A percentile compares a stretch with the other conserved stretches of the same genome.
These are phyloP conservation scores for Rhinoderma darwinii DNA, from an alignment of 2,113 vertebrate genomes.

Conservation along the genomic window DNA sequence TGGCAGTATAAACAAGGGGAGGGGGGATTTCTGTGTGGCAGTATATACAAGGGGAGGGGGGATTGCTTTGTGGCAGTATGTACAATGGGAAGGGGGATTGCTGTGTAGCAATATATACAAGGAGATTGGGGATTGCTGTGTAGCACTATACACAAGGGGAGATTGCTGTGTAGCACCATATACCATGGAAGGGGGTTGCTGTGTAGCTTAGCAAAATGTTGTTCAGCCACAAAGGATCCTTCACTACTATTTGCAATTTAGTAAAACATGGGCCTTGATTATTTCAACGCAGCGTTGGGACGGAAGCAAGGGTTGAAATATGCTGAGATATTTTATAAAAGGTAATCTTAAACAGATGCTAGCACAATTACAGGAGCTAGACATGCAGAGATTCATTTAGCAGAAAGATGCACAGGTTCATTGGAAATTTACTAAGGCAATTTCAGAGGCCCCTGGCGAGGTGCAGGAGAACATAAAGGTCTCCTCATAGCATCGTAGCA, in stretches of 20 bases:
- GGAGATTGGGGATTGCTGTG: too few species aligned
- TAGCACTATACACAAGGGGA: too few species aligned
- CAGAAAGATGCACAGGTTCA: slow-evolving; percentile 60
- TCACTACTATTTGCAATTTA: slow-evolving; percentile 31
- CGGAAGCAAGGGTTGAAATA: slow-evolving; percentile 43
- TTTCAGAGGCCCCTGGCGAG: slow-evolving; percentile 49
- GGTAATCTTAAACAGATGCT: slow-evolving; percentile 57
- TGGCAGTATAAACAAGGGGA: too few species aligned
- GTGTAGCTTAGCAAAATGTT: background rate
- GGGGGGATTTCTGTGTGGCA: too few species aligned
- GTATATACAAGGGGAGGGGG: too few species aligned
- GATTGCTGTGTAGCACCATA: too few species aligned
- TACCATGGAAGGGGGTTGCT: too few species aligned
- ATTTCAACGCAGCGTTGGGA: slow-evolving; percentile 34
- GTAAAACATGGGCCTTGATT: slow-evolving; percentile 40
- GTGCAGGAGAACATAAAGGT: slow-evolving; percentile 23
- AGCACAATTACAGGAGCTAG: slow-evolving; percentile 60
- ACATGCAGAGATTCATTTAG: slow-evolving; percentile 57
- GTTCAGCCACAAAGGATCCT: background rate
- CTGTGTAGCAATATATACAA: too few species aligned
- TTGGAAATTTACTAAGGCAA: slow-evolving; percentile 57
- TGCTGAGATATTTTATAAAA: slow-evolving; percentile 44
- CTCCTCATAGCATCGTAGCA: background rate
- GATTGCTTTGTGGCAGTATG: too few species aligned
- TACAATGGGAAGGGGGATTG: too few species aligned